phyloP scores from a whole-genome alignment of 1,140 invertebrate genomes.

The Gyrodactylus salaris region DNA sequence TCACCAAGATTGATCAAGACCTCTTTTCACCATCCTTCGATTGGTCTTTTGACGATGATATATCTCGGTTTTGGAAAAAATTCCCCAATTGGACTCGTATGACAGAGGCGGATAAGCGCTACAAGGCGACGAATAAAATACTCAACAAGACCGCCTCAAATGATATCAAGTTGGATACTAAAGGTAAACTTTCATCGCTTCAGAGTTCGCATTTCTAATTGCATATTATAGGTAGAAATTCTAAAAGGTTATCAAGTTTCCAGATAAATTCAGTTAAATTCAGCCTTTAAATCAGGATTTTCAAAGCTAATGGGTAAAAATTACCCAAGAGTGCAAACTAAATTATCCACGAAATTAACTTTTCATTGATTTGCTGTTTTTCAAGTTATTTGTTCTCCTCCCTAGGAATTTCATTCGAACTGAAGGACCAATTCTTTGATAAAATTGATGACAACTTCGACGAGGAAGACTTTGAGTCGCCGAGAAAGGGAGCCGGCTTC shows the following conservation, averaged over 20 bases:
- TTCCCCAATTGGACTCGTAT: neutral
- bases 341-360: too few relatives aligned
- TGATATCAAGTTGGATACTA: neutral
- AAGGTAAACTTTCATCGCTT: neutral
- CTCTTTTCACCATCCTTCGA: neutral
- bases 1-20: neutral
- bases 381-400: too few relatives aligned
- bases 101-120: neutral
- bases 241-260: too few relatives aligned
- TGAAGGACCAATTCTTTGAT: too few relatives aligned
- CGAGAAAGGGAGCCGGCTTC: neutral
- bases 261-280: too few relatives aligned
- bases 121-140: neutral
- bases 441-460: neutral
- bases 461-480: neutral
- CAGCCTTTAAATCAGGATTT: too few relatives aligned
- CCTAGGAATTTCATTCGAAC: too few relatives aligned
- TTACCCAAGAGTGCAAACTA: too few relatives aligned
- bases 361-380: too few relatives aligned
- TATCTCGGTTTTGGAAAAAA: neutral
- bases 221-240: too few relatives aligned
- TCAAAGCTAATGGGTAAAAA: too few relatives aligned
- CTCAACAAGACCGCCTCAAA: neutral
- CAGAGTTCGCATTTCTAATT: too few relatives aligned
- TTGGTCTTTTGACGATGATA: neutral